Evolutionary conservation across 2,888 invertebrate genomes (phyloP).

Genomic region (Chloroclysta siterata): DNA sequence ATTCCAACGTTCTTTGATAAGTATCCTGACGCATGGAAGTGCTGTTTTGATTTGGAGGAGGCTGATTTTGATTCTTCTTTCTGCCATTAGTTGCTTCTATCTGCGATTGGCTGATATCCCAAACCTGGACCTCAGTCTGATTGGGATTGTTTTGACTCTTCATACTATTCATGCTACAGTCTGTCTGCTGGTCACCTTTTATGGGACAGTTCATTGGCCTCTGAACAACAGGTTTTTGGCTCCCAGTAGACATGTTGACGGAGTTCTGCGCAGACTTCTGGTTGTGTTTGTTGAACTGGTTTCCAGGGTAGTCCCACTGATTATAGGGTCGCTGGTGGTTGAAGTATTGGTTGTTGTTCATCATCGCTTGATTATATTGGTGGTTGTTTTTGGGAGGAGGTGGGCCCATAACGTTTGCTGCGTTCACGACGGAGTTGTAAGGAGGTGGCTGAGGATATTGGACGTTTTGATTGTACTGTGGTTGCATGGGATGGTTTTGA

Average conservation of each 20-base stretch:
- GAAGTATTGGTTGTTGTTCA: constrained; percentile 80
- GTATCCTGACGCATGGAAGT: constrained; percentile 91
- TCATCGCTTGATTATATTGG: constrained; percentile 78
- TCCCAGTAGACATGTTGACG: constrained; percentile 78
- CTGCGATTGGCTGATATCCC: constrained; percentile 88
- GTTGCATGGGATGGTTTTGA: constrained; percentile 61
- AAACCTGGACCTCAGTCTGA: constrained; percentile 86
- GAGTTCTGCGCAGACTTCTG: constrained; percentile 75
- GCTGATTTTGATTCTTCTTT: constrained; percentile 63
- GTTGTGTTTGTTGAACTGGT: constrained; percentile 77
- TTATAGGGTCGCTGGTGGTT: constrained; percentile 77
- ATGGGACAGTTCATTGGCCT: constrained; percentile 62
- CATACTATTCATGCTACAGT: constrained; percentile 81
- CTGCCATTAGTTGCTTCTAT: constrained; percentile 78
- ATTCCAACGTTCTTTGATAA: constrained; percentile 95
- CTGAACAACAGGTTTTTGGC: constrained; percentile 50
- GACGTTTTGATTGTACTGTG: constrained; percentile 70
- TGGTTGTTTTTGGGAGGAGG: constrained; percentile 80
- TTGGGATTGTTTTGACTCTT: constrained; percentile 79
- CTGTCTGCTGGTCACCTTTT: constrained; percentile 75
- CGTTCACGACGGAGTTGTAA: constrained; percentile 73
- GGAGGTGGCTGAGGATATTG: constrained; percentile 76
- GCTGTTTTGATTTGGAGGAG: constrained; percentile 25
- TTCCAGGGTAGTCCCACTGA: constrained; percentile 76
- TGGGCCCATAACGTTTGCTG: constrained; percentile 77